Percentiles rank a stretch among this genome's conserved stretches.
These are phyloP conservation scores for Dendrophyllia cribrosa DNA, from an alignment of 64 coral and sea anemone species.

Conservation along the genomic window DNA sequence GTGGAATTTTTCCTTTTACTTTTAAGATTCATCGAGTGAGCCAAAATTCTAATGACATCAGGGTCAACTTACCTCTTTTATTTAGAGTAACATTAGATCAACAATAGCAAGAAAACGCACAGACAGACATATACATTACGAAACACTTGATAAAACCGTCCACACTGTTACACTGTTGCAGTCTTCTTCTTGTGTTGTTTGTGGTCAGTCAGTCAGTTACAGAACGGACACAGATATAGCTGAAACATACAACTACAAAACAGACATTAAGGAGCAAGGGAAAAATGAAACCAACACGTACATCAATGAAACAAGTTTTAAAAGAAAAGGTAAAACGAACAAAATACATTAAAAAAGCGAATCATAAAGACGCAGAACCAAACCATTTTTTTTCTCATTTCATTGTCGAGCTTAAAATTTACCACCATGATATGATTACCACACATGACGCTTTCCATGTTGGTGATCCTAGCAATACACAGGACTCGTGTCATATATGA, in stretches of 20 bases:
- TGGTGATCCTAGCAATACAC: too few relatives aligned
- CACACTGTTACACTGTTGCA: background rate
- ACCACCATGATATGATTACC: too few relatives aligned
- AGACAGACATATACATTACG: background rate
- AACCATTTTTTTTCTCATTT: too few relatives aligned
- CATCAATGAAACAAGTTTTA: background rate
- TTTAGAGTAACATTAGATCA: background rate
- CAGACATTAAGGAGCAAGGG: background rate
- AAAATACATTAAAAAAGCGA: background rate
- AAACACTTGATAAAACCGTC: background rate
- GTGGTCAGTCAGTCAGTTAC: constrained; percentile 39
- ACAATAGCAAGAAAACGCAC: background rate
- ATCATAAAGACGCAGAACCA: too few relatives aligned
- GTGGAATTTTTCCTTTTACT: too few relatives aligned
- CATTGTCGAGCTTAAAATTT: too few relatives aligned
- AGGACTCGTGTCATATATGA: too few relatives aligned
- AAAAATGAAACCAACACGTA: background rate
- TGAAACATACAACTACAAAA: constrained; percentile 19
- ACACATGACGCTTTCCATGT: too few relatives aligned
- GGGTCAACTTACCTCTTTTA: background rate
- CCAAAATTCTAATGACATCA: too few relatives aligned
- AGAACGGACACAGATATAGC: background rate
- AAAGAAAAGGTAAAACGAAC: background rate
- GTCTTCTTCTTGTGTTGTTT: constrained; percentile 10
- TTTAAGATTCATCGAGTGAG: too few relatives aligned